Evolutionary conservation across 2,113 vertebrate genomes (phyloP).

Genomic region (Petrocephalus zakoni): DNA sequence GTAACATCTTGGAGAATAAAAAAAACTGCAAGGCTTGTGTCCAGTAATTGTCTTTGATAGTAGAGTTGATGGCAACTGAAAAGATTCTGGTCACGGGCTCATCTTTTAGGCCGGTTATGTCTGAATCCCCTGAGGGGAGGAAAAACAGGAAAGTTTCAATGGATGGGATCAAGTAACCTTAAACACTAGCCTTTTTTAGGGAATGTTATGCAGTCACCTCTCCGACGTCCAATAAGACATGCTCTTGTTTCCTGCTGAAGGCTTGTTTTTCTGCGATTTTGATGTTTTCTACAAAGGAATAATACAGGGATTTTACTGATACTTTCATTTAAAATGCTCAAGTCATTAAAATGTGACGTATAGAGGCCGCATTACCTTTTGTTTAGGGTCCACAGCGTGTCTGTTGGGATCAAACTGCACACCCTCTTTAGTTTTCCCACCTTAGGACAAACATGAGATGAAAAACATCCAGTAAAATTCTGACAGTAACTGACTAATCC

Average conservation of each 20-base stretch:
- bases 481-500: background rate
- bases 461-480: background rate
- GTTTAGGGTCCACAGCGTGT: constrained; percentile 47
- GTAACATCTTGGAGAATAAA: background rate
- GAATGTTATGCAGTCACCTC: constrained; percentile 55
- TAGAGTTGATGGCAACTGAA: background rate
- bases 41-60: background rate
- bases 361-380: constrained; percentile 51
- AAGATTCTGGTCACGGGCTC: constrained; percentile 21
- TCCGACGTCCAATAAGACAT: constrained; percentile 84
- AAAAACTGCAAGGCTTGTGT: background rate
- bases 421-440: constrained; percentile 61
- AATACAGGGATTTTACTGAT: background rate
- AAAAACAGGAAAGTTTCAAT: background rate
- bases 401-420: constrained; percentile 82
- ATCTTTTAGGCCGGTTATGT: constrained; percentile 93
- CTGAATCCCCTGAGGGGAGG: constrained; percentile 68
- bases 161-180: background rate
- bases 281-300: constrained; percentile 61
- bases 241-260: constrained; percentile 68
- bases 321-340: background rate
- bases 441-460: constrained; percentile 23
- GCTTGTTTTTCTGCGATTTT: constrained; percentile 63
- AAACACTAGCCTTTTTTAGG: background rate
- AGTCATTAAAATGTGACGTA: background rate